phyloP scores from a whole-genome alignment of 1,140 invertebrate genomes.

The Zaprionus capensis region DNA sequence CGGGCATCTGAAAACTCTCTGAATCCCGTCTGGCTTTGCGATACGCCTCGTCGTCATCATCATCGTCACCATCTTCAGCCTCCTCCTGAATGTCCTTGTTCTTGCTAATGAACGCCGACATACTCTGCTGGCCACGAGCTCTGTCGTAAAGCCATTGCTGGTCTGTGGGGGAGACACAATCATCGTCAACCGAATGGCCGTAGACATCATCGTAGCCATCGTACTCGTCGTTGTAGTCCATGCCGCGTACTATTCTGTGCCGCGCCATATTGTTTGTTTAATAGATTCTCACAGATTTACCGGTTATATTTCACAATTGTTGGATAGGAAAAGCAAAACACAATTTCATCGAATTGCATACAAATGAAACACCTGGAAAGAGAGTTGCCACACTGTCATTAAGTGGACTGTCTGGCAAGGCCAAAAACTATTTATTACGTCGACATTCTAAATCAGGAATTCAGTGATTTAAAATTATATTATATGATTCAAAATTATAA shows the following conservation, averaged over 20 bases:
- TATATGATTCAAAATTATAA: background rate
- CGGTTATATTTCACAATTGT: slow-evolving; percentile 63
- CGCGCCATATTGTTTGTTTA: slow-evolving; percentile 87
- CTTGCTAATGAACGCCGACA: slow-evolving; percentile 89
- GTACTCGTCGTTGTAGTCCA: slow-evolving; percentile 93
- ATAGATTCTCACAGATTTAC: background rate
- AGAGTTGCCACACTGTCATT: slow-evolving; percentile 19
- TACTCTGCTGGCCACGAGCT: slow-evolving; percentile 87
- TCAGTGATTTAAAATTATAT: background rate
- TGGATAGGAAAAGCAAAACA: slow-evolving; percentile 29
- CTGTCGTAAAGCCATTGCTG: slow-evolving; percentile 95
- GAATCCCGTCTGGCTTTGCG: slow-evolving; percentile 76
- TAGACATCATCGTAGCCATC: slow-evolving; percentile 96
- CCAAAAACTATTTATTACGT: background rate
- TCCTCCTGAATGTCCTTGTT: slow-evolving; percentile 91
- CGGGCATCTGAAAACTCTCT: slow-evolving; percentile 84
- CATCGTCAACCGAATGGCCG: slow-evolving; percentile 93
- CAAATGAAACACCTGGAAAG: slow-evolving; percentile 24
- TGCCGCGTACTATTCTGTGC: slow-evolving; percentile 90
- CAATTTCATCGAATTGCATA: slow-evolving; percentile 49
- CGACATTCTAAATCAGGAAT: background rate
- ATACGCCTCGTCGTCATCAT: slow-evolving; percentile 67
- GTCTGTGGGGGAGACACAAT: slow-evolving; percentile 94
- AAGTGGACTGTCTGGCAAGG: background rate
- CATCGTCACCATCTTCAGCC: slow-evolving; percentile 86